Conservation (phyloP, 2,113 vertebrate species). For the Nansenia antarctica region DNA sequence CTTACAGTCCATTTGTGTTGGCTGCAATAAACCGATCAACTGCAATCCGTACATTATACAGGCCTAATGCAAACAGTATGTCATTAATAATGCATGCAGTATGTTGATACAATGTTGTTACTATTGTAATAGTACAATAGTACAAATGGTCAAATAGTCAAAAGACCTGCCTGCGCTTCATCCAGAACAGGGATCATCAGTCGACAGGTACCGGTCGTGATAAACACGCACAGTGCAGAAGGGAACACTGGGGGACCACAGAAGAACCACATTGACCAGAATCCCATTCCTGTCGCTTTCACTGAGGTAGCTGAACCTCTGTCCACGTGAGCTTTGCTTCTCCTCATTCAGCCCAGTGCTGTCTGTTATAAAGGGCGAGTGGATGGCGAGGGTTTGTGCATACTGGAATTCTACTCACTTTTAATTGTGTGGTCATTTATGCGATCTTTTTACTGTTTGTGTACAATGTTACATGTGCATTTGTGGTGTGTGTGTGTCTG, state of each 20-base stretch:
- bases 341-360: conserved; percentile 50
- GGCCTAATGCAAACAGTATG: too few species aligned
- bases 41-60: too few species aligned
- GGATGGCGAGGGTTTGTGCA: conserved; percentile 52
- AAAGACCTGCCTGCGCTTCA: too few species aligned
- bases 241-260: conserved; percentile 45
- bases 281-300: conserved; percentile 33
- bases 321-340: conserved; percentile 45
- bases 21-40: too few species aligned
- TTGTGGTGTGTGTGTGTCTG: not conserved
- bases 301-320: conserved; percentile 38
- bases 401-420: conserved; percentile 7
- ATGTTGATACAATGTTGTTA: too few species aligned
- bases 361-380: conserved; percentile 45
- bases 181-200: too few species aligned
- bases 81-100: too few species aligned
- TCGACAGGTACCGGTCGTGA: too few species aligned
- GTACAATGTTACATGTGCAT: not conserved
- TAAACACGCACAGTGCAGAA: too few species aligned
- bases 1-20: too few species aligned
- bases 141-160: too few species aligned
- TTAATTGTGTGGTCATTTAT: not conserved
- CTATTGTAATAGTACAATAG: too few species aligned
- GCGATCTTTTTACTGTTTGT: not conserved
- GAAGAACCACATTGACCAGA: conserved; percentile 1